phyloP scores from a whole-genome alignment of 2,888 invertebrate species.

The Leptopterna dolabrata region DNA sequence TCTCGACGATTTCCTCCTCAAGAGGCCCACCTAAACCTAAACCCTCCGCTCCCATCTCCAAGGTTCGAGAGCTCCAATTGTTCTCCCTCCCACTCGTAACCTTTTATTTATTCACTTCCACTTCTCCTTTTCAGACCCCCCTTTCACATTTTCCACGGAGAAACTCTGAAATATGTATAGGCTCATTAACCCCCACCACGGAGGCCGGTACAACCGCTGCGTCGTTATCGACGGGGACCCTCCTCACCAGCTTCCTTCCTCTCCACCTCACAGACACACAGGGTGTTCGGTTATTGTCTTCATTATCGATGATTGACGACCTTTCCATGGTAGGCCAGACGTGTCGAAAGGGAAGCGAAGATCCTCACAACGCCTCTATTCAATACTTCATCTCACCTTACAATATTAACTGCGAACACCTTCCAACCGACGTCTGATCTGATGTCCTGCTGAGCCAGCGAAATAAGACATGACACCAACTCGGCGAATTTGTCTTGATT shows the following conservation, averaged over 20 bases:
- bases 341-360: neutral
- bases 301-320: constrained; percentile 16
- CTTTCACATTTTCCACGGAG: neutral
- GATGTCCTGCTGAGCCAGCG: neutral
- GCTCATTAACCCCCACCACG: neutral
- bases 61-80: neutral
- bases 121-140: neutral
- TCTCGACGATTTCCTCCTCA: neutral
- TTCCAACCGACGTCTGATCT: neutral
- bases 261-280: neutral
- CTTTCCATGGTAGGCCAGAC: neutral
- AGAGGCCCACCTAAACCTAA: neutral
- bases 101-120: neutral
- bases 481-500: too few species aligned
- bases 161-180: constrained; percentile 22
- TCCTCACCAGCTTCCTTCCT: neutral
- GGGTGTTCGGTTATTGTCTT: constrained; percentile 9
- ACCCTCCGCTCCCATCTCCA: neutral
- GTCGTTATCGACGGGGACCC: neutral
- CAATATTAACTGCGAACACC: neutral
- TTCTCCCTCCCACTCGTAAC: neutral
- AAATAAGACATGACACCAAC: neutral
- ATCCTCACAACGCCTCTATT: constrained; percentile 4
- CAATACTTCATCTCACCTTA: neutral
- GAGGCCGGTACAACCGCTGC: neutral